Percentiles rank a stretch among this genome's conserved stretches.
Conservation (phyloP, 2,888 invertebrate species). For the Pseudolycoriella hygida region DNA sequence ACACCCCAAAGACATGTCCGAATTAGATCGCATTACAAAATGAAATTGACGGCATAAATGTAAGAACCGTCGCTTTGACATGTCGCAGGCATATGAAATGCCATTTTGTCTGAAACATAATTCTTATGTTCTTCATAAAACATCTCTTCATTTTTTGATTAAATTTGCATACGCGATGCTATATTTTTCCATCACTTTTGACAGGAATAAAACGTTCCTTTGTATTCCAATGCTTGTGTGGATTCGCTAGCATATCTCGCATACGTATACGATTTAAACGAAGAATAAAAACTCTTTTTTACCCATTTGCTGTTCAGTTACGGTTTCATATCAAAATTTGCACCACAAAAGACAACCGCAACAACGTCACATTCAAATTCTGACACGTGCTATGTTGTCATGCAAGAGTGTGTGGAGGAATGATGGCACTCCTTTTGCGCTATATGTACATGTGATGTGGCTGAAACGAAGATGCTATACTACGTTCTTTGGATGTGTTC, state of each 20-base stretch:
- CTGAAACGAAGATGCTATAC: no score
- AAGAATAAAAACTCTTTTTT: not conserved
- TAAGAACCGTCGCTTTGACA: no score
- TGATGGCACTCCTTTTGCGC: not conserved
- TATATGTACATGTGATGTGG: no score
- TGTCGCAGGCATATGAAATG: no score
- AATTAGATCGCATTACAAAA: no score
- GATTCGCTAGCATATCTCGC: not conserved
- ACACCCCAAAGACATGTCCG: no score
- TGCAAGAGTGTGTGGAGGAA: not conserved
- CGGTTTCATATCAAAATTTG: not conserved
- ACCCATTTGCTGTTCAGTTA: not conserved
- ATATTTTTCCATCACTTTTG: not conserved
- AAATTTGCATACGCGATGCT: not conserved
- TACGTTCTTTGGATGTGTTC: no score
- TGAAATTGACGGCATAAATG: no score
- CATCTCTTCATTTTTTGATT: conserved; percentile 1
- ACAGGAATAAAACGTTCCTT: not conserved
- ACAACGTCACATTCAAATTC: conserved; percentile 2
- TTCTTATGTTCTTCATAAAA: not conserved
- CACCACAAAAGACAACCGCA: conserved; percentile 2
- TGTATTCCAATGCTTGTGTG: not conserved
- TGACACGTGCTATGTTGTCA: conserved; percentile 4
- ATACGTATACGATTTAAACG: no score
- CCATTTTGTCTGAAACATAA: no score